phyloP scores from a whole-genome alignment of 2,888 invertebrate species.

The Lissocephala sabroskyi region DNA sequence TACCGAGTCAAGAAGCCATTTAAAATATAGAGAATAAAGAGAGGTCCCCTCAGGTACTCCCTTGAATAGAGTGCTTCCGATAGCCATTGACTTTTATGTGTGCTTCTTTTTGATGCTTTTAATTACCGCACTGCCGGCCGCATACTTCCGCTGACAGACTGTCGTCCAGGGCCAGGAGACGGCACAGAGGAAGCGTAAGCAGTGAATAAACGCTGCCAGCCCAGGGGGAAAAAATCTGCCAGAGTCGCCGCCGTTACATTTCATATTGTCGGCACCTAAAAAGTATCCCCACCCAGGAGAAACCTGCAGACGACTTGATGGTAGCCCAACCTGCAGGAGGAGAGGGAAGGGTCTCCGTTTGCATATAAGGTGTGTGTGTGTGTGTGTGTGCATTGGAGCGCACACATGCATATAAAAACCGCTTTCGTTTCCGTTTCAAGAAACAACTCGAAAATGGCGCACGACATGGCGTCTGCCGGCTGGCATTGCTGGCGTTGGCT shows the following conservation, averaged over 20 bases:
- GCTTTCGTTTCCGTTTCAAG: slow-evolving; percentile 65
- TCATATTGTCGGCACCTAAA: slow-evolving; percentile 53
- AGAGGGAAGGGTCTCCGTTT: no score
- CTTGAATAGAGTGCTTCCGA: no score
- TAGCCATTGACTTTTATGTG: no score
- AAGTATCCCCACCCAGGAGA: slow-evolving; percentile 11
- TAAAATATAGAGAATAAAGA: no score
- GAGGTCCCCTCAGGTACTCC: no score
- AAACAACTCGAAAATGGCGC: slow-evolving; percentile 58
- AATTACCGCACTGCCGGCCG: no score
- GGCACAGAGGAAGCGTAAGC: slow-evolving; percentile 21
- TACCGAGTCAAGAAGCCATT: no score
- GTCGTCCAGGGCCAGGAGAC: no score
- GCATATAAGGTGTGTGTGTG: background rate
- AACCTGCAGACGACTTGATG: slow-evolving; percentile 23
- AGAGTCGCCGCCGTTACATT: slow-evolving; percentile 32
- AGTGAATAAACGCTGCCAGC: background rate
- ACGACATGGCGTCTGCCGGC: slow-evolving; percentile 37
- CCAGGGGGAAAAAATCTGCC: slow-evolving; percentile 36
- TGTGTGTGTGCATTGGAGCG: slow-evolving; percentile 5
- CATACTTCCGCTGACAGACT: no score
- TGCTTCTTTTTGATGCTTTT: no score
- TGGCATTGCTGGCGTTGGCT: background rate
- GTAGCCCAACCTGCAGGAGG: slow-evolving; percentile 15
- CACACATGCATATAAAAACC: slow-evolving; percentile 62